phyloP scores from a whole-genome alignment of 2,888 invertebrate species.

The Quadroppia sp. region DNA sequence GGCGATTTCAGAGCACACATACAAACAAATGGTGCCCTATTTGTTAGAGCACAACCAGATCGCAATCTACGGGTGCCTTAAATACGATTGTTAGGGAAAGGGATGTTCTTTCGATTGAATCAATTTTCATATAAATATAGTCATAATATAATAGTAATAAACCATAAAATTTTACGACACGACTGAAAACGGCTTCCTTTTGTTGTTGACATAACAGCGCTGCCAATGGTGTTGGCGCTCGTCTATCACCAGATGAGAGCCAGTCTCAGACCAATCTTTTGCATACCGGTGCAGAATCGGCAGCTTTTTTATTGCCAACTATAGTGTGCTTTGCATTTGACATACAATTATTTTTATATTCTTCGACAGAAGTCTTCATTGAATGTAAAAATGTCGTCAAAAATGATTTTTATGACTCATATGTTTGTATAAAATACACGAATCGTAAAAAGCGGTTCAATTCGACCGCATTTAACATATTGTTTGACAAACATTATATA shows the following conservation, averaged over 20 bases:
- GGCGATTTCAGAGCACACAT: slow-evolving; percentile 1
- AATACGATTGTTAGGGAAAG: background rate
- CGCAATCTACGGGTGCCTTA: background rate
- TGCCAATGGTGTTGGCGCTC: background rate
- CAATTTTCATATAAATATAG: background rate
- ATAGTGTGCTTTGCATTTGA: background rate
- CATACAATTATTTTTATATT: background rate
- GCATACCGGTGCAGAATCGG: background rate
- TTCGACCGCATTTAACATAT: background rate
- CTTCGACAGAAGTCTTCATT: background rate
- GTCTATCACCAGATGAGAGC: background rate
- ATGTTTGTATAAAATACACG: background rate
- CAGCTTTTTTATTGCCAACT: background rate
- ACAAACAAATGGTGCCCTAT: background rate
- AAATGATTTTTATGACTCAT: background rate
- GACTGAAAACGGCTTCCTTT: background rate
- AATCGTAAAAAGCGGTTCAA: background rate
- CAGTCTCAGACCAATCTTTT: background rate
- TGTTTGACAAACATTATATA: background rate
- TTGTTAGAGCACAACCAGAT: background rate
- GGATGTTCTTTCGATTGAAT: background rate
- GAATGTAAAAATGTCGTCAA: background rate
- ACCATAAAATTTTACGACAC: slow-evolving; percentile 26
- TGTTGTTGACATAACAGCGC: background rate
- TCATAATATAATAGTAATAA: slow-evolving; percentile 26